These are phyloP conservation scores for Periparus ater DNA, from an alignment of 2,797 vertebrate genomes.

Conservation along the genomic window DNA sequence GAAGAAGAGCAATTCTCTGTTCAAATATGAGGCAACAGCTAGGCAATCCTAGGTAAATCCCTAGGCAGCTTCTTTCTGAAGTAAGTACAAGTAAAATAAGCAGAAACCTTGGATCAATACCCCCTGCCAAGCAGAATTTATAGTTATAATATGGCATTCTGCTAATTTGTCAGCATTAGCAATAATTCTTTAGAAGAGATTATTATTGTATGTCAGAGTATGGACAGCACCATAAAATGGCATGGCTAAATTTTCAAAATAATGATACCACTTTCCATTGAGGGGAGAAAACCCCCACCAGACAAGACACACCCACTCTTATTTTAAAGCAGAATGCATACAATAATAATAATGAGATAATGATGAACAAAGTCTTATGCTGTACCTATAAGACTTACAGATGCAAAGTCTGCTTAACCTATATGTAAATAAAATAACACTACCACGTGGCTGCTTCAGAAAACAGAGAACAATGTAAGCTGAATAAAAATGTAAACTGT, in stretches of 20 bases:
- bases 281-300: fast-evolving
- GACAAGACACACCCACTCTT: background rate
- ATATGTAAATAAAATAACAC: background rate
- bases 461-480: background rate
- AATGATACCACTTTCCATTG: background rate
- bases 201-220: background rate
- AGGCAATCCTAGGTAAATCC: background rate
- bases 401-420: background rate
- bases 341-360: background rate
- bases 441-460: background rate
- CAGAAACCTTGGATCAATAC: background rate
- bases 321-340: background rate
- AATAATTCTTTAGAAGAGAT: background rate
- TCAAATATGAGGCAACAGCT: background rate
- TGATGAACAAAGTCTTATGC: background rate
- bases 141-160: background rate
- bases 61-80: background rate
- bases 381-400: background rate
- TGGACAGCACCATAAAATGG: background rate
- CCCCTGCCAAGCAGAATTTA: background rate
- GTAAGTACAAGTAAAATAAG: background rate
- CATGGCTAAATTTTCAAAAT: background rate
- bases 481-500: background rate
- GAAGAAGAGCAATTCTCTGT: background rate
- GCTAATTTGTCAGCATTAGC: conserved; percentile 9